A percentile compares a stretch with the other conserved stretches of the same genome.
These are phyloP conservation scores for Drosophila mercatorum DNA, from an alignment of 2,888 invertebrate species.

Conservation along the genomic window DNA sequence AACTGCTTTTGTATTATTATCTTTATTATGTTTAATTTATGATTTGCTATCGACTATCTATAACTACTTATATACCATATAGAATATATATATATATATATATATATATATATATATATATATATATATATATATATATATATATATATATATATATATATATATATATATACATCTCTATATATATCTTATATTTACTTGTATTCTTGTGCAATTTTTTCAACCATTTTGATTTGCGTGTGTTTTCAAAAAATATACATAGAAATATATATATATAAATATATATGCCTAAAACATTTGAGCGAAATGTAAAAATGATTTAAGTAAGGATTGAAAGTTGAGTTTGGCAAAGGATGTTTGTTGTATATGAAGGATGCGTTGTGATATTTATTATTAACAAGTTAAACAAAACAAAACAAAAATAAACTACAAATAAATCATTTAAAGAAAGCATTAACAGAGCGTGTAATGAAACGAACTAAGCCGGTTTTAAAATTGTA, in stretches of 20 bases:
- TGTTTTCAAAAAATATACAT: constrained; percentile 64
- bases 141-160: constrained; percentile 32
- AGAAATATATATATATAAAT: constrained; percentile 53
- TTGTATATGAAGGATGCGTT: constrained; percentile 82
- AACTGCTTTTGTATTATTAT: constrained; percentile 79
- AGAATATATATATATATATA: constrained; percentile 31
- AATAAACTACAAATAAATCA: constrained; percentile 50
- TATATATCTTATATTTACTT: constrained; percentile 51
- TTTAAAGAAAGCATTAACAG: constrained; percentile 46
- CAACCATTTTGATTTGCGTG: constrained; percentile 76
- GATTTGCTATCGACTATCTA: constrained; percentile 50
- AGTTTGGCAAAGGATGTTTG: constrained; percentile 42
- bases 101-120: constrained; percentile 16
- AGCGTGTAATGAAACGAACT: constrained; percentile 74
- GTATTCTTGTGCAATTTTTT: constrained; percentile 78
- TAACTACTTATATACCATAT: constrained; percentile 29
- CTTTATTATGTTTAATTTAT: constrained; percentile 76
- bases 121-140: constrained; percentile 17
- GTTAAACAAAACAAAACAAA: constrained; percentile 52
- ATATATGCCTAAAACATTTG: constrained; percentile 62
- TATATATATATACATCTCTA: constrained; percentile 16
- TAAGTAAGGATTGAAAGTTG: constrained; percentile 50
- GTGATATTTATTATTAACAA: constrained; percentile 85
- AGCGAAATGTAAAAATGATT: constrained; percentile 52
- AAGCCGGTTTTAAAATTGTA: constrained; percentile 77